Evolutionary conservation across 2,113 vertebrate species (phyloP).

Genomic region (Erinaceus europaeus): DNA sequence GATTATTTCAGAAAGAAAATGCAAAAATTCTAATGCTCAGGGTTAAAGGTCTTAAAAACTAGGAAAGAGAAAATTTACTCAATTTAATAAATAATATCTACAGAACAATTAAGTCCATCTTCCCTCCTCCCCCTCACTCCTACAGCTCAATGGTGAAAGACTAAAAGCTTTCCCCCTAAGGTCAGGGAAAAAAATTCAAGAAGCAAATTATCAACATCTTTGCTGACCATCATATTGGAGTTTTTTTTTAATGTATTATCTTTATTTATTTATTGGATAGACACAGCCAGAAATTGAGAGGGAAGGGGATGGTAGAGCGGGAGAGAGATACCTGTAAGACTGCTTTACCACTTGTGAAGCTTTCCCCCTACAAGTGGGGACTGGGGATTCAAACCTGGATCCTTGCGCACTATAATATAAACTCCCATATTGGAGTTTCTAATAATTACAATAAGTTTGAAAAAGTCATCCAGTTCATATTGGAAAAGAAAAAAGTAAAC

Average conservation of each 20-base stretch:
- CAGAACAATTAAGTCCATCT: too few relatives aligned
- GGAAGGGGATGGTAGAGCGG: too few relatives aligned
- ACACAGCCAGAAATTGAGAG: too few relatives aligned
- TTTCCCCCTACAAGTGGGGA: too few relatives aligned
- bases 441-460: background rate
- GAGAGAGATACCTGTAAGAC: too few relatives aligned
- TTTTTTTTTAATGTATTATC: too few relatives aligned
- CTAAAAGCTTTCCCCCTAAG: background rate
- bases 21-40: background rate
- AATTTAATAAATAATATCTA: background rate
- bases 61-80: background rate
- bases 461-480: background rate
- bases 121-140: too few relatives aligned
- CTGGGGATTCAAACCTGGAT: too few relatives aligned
- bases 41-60: background rate
- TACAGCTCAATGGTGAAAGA: background rate
- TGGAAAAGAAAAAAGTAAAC: background rate
- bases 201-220: background rate
- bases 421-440: background rate
- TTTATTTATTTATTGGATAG: too few relatives aligned
- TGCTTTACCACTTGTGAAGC: too few relatives aligned
- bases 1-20: background rate
- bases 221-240: background rate
- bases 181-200: background rate
- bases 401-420: too few relatives aligned